Conservation (phyloP, 2,113 vertebrate species). For the Lethenteron reissneri region DNA sequence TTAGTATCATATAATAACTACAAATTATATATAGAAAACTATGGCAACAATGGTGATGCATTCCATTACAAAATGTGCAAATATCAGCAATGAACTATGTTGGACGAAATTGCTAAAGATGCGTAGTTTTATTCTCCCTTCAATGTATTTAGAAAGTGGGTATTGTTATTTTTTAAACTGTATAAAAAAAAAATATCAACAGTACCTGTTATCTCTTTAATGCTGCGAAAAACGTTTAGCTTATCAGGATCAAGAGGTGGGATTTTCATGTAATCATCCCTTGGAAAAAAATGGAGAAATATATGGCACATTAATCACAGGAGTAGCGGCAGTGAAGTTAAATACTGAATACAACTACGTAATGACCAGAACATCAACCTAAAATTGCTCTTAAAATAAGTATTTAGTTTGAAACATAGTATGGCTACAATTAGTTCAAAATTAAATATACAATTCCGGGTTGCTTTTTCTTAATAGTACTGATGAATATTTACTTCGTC, state of each 20-base stretch:
- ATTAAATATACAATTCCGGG: neutral
- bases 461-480: neutral
- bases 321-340: neutral
- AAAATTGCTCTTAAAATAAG: neutral
- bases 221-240: constrained; percentile 68
- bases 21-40: neutral
- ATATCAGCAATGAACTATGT: neutral
- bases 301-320: neutral
- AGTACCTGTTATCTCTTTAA: constrained; percentile 89
- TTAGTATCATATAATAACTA: neutral
- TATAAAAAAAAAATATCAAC: neutral
- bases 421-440: neutral
- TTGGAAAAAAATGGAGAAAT: constrained; percentile 18
- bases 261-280: constrained; percentile 77
- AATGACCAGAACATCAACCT: neutral
- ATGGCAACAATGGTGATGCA: neutral
- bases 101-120: neutral
- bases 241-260: constrained; percentile 72
- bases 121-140: neutral
- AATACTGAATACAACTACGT: no score
- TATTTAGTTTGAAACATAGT: neutral
- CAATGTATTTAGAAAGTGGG: neutral
- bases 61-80: neutral
- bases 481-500: neutral
- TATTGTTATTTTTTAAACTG: neutral